Evolutionary conservation across 1,140 invertebrate species (phyloP), one percentile per base, ranked within the genome.

Genomic region (Trichoplusia ni): DNA sequence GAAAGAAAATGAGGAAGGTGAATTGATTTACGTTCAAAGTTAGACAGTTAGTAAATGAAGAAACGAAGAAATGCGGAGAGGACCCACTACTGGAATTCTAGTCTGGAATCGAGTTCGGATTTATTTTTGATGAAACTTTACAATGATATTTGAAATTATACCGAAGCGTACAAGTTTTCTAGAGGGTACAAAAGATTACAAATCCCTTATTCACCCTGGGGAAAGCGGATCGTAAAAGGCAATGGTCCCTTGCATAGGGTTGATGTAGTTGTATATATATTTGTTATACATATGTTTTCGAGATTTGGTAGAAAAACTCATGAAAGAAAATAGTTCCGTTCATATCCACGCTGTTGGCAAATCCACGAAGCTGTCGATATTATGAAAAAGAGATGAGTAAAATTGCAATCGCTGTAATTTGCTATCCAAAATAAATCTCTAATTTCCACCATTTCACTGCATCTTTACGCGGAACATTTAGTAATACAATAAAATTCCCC

Each of bases 1-100:
- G 4, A 11, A 33, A 51, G 62, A 62, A 62, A 67, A 67, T 67
- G 69, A 51, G 61, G 56, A 62, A 69, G 49, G 47, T 53, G 61
- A 75, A 73, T 73, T 78, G 75, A 75, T 78, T 78, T 78, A 75
- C 68, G 66, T 31, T 46, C 37, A 16, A 67, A 78, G 66, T 78
- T 74, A 64, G 69, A 73, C 70, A 75, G 62, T 74, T 75, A 56
- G 60, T 68, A 74, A 70, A 77, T 70, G 69, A 72, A 67, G 59
- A 29, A 53, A 29, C 33, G 29, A 16, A 61, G 49, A 62, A 27
- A 49, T 47, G 49, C 40, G 47, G 31, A 37, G 29, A 42, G 37
- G 40, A 58, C 5, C 27, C 29, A 60, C 38, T 58, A 46, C 27
- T 47, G 29, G 8, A 31, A 40, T 29, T 42, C 42, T 37, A 9